Evolutionary conservation across 2,888 invertebrate genomes (phyloP).

Genomic region (Hirtodrosophila duncani): DNA sequence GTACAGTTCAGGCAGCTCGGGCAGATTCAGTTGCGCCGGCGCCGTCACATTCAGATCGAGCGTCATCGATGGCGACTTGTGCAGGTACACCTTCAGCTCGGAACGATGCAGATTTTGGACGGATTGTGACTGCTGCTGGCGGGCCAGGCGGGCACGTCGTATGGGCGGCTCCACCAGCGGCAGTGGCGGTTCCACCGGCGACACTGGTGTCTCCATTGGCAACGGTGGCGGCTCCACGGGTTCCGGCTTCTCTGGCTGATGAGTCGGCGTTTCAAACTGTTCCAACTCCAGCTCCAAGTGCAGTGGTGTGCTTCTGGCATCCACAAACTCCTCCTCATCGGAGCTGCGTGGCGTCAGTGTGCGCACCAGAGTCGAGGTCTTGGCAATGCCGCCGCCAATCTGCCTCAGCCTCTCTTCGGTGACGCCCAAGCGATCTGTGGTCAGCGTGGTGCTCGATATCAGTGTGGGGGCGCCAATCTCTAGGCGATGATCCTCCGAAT

Average conservation of each 20-base stretch:
- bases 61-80: conserved; percentile 74
- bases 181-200: neutral
- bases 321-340: conserved; percentile 75
- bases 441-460: conserved; percentile 77
- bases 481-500: conserved; percentile 76
- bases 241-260: conserved; percentile 21
- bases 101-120: conserved; percentile 75
- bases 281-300: conserved; percentile 17
- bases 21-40: conserved; percentile 56
- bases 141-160: conserved; percentile 33
- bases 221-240: neutral
- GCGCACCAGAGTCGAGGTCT: conserved; percentile 44
- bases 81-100: conserved; percentile 74
- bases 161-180: conserved; percentile 23
- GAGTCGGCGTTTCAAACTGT: conserved; percentile 31
- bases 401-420: conserved; percentile 68
- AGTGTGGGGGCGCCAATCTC: conserved; percentile 78
- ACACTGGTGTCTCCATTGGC: neutral
- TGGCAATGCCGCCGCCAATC: conserved; percentile 72
- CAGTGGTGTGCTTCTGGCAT: conserved; percentile 72
- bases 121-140: conserved; percentile 74
- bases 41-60: conserved; percentile 61
- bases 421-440: conserved; percentile 75
- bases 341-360: conserved; percentile 71
- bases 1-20: conserved; percentile 64